Base-by-base conservation (phyloP, 2,888 invertebrate genomes). In the Oscheius sp. region DNA sequence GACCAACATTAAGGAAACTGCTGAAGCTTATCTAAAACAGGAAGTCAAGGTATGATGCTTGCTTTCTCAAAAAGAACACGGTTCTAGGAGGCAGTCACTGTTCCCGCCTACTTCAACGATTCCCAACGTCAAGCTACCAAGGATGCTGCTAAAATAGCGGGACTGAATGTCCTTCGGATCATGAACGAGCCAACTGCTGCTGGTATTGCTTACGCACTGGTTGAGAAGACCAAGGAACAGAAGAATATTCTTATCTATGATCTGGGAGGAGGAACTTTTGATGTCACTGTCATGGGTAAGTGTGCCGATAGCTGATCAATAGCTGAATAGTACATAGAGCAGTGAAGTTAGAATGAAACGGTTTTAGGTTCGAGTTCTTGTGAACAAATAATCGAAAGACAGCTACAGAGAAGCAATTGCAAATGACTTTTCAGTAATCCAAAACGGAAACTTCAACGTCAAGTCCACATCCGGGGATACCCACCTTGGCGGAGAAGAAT, bases 101-200 rank as follows among this genome's bases (percentile, higher is more conserved):
- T 95, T 82, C 93, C 95, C 7, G 94, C 94, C 2, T 94, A 94
- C 89, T 93, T 93, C 90, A 92, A 92, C 87, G 92, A 92, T 86
- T 92, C 57, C 0, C 93, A 93, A 86, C 90, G 93, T 58, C 93
- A 74, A 53, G 74, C 74, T 7, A 74, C 74, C 9, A 70, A 70
- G 35, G 74, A 74, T 60, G 74, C 74, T 10, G 74, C 65, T 10
- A 37, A 50, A 5, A 68, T 74, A 35, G 74, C 74, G 10, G 74
- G 74, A 9, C 37, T 74, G 9, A 74, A 74, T 58, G 50, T 58
- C 1, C 51, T 74, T 37, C 13, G 51, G 51, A 68, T 68, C n/a
- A 68, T 50, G 32, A 91, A 90, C 80, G 90, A 90, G 74, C 90
- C 90, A 7, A 90, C 90, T 9, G 90, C 86, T n/a, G 94, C 94